These are phyloP conservation scores for Mormoops blainvillei DNA, from an alignment of 2,113 vertebrate species.

Conservation along the genomic window DNA sequence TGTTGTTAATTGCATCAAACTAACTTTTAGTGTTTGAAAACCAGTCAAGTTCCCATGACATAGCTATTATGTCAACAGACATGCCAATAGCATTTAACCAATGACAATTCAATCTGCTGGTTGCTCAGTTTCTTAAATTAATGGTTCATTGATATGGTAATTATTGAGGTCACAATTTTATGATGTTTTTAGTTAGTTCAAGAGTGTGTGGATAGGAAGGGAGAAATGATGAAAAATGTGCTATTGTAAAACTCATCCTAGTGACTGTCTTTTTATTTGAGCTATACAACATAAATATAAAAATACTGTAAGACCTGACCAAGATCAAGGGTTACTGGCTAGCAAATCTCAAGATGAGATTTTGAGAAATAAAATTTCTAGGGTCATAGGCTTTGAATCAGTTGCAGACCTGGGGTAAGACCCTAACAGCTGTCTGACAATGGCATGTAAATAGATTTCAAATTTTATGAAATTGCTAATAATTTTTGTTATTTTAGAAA, in stretches of 20 bases:
- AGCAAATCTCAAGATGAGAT: background rate
- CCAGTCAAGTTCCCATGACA: background rate
- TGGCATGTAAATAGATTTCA: background rate
- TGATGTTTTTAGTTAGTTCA: conserved; percentile 13
- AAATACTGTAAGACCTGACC: background rate
- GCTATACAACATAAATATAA: background rate
- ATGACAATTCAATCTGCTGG: background rate
- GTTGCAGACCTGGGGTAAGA: background rate
- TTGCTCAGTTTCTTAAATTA: background rate
- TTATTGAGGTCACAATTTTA: conserved; percentile 24
- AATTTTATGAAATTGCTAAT: conserved; percentile 12
- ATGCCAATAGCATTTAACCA: background rate
- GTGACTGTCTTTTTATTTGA: background rate
- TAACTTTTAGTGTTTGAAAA: background rate
- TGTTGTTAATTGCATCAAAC: background rate
- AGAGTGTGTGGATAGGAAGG: background rate
- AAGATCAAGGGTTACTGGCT: background rate
- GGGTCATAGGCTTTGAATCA: background rate
- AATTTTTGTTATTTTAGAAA: background rate
- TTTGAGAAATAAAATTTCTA: conserved; percentile 23
- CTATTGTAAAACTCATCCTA: background rate
- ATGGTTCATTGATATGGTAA: background rate
- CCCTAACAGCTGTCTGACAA: background rate
- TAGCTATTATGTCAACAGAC: background rate
- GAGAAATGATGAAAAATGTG: background rate